phyloP scores from a whole-genome alignment of 2,888 invertebrate species.

The Lypha dubia region DNA sequence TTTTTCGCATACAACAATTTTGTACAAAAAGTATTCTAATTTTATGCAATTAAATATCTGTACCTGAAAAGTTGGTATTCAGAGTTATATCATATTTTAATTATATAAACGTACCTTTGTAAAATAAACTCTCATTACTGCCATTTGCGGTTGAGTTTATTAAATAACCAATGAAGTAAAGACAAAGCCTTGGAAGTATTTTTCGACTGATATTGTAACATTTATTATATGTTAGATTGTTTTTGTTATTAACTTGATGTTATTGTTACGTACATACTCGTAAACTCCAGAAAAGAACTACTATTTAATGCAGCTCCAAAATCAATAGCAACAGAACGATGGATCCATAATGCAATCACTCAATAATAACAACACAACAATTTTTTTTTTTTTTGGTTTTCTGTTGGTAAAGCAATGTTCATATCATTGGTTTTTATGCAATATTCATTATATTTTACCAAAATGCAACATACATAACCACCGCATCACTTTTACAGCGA shows the following conservation, averaged over 20 bases:
- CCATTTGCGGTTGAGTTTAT: neutral
- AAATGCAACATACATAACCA: neutral
- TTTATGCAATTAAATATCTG: too few species aligned
- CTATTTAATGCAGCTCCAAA: too few species aligned
- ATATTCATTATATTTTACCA: neutral
- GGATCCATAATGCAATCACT: constrained; percentile 27
- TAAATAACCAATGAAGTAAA: too few species aligned
- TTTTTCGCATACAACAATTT: too few species aligned
- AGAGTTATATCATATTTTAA: neutral
- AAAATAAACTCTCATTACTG: neutral
- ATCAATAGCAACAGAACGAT: neutral
- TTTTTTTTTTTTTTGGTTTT: too few species aligned
- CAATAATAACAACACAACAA: constrained; percentile 32
- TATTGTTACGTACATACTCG: too few species aligned
- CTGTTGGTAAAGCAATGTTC: constrained; percentile 4
- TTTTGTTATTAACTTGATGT: constrained; percentile 1
- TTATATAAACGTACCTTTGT: neutral
- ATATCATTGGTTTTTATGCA: constrained; percentile 3
- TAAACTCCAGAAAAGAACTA: too few species aligned
- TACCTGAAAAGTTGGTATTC: too few species aligned
- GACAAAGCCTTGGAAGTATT: neutral
- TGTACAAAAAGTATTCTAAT: too few species aligned
- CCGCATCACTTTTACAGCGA: constrained; percentile 10
- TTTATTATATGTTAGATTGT: neutral
- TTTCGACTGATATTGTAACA: neutral